A percentile compares a stretch with the other conserved stretches of the same genome.
Evolutionary conservation across 2,888 invertebrate species (phyloP).

Genomic region (Spialia ferax): DNA sequence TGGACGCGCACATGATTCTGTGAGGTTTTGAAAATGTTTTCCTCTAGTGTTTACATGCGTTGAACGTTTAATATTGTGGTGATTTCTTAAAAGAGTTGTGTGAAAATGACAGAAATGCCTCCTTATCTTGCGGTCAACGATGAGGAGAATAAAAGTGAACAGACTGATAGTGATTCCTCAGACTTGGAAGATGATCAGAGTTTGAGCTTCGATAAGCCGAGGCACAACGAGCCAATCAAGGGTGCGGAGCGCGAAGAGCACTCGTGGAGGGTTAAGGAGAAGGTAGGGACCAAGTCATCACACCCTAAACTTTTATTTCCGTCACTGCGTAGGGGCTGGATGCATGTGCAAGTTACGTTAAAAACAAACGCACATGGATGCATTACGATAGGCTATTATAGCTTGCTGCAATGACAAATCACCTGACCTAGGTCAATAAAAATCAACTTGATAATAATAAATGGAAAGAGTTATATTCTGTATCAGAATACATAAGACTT

Average conservation of each 20-base stretch:
- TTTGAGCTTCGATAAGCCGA: conserved; percentile 90
- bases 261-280: conserved; percentile 97
- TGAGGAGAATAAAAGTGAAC: conserved; percentile 76
- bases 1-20: conserved; percentile 81
- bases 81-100: conserved; percentile 63
- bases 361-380: conserved; percentile 80
- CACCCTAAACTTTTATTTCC: conserved; percentile 47
- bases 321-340: conserved; percentile 59
- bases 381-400: conserved; percentile 29
- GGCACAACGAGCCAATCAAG: conserved; percentile 82
- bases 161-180: conserved; percentile 75
- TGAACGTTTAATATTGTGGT: conserved; percentile 60
- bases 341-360: conserved; percentile 50
- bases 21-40: conserved; percentile 77
- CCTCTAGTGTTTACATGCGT: conserved; percentile 56
- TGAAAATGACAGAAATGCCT: conserved; percentile 85
- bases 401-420: neutral
- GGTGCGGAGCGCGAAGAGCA: conserved; percentile 90
- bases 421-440: neutral
- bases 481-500: neutral
- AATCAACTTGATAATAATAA: neutral
- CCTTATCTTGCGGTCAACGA: conserved; percentile 80
- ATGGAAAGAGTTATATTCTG: neutral
- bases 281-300: conserved; percentile 82
- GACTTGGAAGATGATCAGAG: conserved; percentile 89